phyloP scores from a whole-genome alignment of 2,113 vertebrate species.

The Cyanoramphus novaezelandiae region DNA sequence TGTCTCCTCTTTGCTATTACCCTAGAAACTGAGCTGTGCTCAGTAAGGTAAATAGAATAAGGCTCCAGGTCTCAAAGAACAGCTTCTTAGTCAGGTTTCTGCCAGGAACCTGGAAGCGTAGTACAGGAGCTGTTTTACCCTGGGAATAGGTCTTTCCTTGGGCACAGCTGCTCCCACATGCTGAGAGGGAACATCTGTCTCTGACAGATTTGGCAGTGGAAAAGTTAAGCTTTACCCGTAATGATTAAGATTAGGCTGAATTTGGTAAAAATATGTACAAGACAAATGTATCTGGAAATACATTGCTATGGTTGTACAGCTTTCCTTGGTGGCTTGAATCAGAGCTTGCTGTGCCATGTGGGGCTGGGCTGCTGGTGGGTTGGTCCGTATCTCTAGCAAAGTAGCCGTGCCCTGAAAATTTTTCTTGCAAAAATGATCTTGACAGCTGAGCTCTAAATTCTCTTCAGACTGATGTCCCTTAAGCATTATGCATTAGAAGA shows the following conservation, averaged over 20 bases:
- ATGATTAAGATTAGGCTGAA: background rate
- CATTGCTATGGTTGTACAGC: rapidly evolving
- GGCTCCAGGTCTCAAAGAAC: background rate
- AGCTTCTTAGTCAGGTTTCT: background rate
- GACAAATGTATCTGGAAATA: background rate
- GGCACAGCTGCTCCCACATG: background rate
- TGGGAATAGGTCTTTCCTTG: background rate
- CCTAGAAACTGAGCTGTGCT: background rate
- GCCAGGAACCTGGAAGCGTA: background rate
- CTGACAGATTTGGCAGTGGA: background rate
- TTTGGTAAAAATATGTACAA: background rate
- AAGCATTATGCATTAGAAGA: background rate
- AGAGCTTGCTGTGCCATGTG: rapidly evolving
- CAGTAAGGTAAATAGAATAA: background rate
- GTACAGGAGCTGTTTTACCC: background rate
- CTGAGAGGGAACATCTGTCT: background rate
- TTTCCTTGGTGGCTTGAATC: background rate
- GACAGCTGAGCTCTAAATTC: background rate
- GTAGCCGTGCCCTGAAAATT: background rate
- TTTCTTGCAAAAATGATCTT: background rate
- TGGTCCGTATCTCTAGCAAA: rapidly evolving
- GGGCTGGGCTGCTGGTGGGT: background rate
- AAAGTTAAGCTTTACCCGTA: background rate
- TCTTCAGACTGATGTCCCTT: background rate
- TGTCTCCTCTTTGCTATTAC: background rate